Evolutionary conservation across 2,888 invertebrate species (phyloP), one percentile per base, ranked within the genome.

Genomic region (Lobophora halterata): DNA sequence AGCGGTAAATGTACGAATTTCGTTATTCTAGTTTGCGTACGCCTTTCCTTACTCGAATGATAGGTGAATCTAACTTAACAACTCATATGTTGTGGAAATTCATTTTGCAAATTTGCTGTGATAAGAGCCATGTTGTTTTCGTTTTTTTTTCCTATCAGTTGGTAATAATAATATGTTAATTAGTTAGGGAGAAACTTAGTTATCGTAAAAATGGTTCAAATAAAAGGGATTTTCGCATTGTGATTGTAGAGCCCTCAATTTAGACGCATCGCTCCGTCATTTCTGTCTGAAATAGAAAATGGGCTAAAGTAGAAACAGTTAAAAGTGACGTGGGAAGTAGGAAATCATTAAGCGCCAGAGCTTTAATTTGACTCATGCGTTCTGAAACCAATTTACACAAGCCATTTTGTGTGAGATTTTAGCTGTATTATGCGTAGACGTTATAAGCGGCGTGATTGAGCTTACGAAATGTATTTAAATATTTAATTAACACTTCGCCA

Each of bases 281-380:
- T 39, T 48, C 43, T 43, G 37, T 46, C 39, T 24, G 40, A 49
- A 46, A 49, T 46, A 49, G 45, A 45, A 52, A 49, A 49, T 47
- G 46, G 41, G 42, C 37, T 43, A 28, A 28, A 49, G 45, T 43
- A 40, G 43, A 45, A 31, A 20, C 34, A 29, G 31, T 32, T 39
- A 31, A 45, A 52, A 49, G 46, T 52, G 45, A 49, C 47, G 49
- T 47, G 47, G 47, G 43, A 52, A 49, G 47, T 44, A 52, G 52
- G 52, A 52, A 52, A 52, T 49, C 52, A 52, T 52, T 52, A 49
- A 43, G 47, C 47, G 49, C n/a, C n/a, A 25, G 49, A 49, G 16
- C 32, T 43, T 47, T 42, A 47, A 52, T 47, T 49, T 52, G 52
- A 43, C 42, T 47, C 42, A 34, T 12, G 43, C 40, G 20, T 38